Evolutionary conservation across 92 coral and sea anemone genomes (phyloP), one percentile per base, ranked within the genome.

Genomic region (Anthopleura xanthogrammica): DNA sequence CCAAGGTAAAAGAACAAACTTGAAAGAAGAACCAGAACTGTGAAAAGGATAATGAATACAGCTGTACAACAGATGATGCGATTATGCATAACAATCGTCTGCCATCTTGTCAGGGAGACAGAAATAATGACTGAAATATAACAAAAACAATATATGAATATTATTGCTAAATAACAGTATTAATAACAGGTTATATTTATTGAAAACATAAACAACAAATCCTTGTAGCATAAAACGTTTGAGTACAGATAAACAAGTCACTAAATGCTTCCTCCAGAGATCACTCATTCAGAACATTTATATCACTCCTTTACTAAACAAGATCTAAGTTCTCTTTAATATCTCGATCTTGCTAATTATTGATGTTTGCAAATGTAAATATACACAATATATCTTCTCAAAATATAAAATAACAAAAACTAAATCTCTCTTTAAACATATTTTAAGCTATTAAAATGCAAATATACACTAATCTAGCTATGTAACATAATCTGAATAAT

Each of bases 1-100:
- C 98, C 98, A 89, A 93, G 87, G 85, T 89, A 93, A 60, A 87
- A 90, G 84, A 93, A 91, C 65, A 93, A 79, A 40, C 79, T 22
- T 23, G 98, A 91, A 68, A 93, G 81, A 43, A 89, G 46, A 62
- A 77, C 60, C 39, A 93, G 83, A 11, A 88, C 86, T 52, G 87
- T 56, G 7, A 88, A 91, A 71, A 93, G 88, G n/a, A 87, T 81
- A 29, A 86, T 85, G 80, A 93, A 89, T 68, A 91, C 89, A 41
- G 85, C 76, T 66, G 89, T 36, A 78, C 90, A 91, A 72, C 98
- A 93, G 52, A 93, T 80, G 57, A 83, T 90, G 83, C 91, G 88
- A 60, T 87, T 87, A 93, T 89, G 98, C 98, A 93, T 93, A 75
- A 94, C 93, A 83, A 66, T 81, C 87, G 80, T 22, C 65, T 58